phyloP scores from a whole-genome alignment of 2,797 vertebrate genomes.

The Jordanella pulchra region DNA sequence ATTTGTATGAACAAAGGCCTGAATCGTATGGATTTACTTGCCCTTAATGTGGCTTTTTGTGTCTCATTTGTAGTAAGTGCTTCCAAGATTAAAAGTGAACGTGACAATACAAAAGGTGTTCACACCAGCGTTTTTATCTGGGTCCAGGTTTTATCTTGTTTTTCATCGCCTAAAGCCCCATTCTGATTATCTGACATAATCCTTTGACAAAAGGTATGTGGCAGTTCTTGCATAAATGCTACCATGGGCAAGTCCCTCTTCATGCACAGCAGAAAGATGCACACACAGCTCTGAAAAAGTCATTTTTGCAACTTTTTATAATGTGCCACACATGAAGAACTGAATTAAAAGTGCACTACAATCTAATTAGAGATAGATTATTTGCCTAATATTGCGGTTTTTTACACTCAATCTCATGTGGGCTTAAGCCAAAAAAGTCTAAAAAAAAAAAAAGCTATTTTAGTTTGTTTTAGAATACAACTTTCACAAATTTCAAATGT shows the following conservation, averaged over 20 bases:
- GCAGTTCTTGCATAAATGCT: not conserved
- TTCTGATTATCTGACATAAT: constrained; percentile 13
- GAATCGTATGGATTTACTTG: constrained; percentile 23
- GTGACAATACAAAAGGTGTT: constrained; percentile 23
- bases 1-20: constrained; percentile 16
- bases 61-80: constrained; percentile 13
- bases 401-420: not conserved
- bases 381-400: too few species aligned
- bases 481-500: not conserved
- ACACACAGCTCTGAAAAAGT: not conserved
- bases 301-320: not conserved
- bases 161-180: constrained; percentile 6
- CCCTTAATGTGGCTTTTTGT: constrained; percentile 22
- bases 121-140: constrained; percentile 13
- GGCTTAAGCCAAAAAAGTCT: not conserved
- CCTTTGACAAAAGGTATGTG: constrained; percentile 7
- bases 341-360: not conserved
- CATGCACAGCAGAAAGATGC: not conserved
- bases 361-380: too few species aligned
- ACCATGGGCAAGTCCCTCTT: not conserved
- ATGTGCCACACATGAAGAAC: not conserved
- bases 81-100: constrained; percentile 16
- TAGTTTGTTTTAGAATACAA: not conserved
- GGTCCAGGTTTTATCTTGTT: constrained; percentile 10
- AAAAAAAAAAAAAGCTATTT: not conserved